phyloP scores from a whole-genome alignment of 2,888 invertebrate genomes.

The Danaus chrysippus region DNA sequence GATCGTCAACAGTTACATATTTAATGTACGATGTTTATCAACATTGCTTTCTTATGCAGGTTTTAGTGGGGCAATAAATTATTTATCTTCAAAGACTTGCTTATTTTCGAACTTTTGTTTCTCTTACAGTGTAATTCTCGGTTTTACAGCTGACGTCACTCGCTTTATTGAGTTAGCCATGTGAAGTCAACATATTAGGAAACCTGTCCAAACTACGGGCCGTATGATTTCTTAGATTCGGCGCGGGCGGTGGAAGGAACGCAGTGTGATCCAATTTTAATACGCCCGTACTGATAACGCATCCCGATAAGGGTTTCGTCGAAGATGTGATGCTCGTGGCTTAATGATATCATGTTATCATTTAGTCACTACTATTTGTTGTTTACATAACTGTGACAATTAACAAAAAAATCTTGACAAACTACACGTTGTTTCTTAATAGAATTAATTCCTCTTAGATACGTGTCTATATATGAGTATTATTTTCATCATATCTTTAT shows the following conservation, averaged over 20 bases:
- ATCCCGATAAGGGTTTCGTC: constrained; percentile 53
- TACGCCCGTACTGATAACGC: too few species aligned
- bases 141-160: constrained; percentile 58
- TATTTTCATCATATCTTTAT: constrained; percentile 5
- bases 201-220: constrained; percentile 33
- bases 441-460: constrained; percentile 30
- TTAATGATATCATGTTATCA: constrained; percentile 58
- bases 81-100: constrained; percentile 76
- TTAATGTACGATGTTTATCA: constrained; percentile 79
- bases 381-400: constrained; percentile 61
- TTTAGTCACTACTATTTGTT: constrained; percentile 51
- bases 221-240: constrained; percentile 40
- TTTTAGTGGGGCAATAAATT: constrained; percentile 76
- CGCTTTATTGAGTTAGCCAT: constrained; percentile 54
- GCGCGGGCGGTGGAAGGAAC: too few species aligned
- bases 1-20: constrained; percentile 78
- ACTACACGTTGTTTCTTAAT: constrained; percentile 48
- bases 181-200: constrained; percentile 24
- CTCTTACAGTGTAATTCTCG: constrained; percentile 50
- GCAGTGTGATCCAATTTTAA: too few species aligned
- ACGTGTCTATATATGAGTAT: constrained; percentile 27
- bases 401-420: constrained; percentile 45
- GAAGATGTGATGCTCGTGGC: constrained; percentile 46
- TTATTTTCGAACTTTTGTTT: constrained; percentile 76
- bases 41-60: constrained; percentile 78